A percentile compares a stretch with the other conserved stretches of the same genome.
These are phyloP conservation scores for Aplidium turbinatum DNA, from an alignment of 23 tunicate genomes.

Conservation along the genomic window DNA sequence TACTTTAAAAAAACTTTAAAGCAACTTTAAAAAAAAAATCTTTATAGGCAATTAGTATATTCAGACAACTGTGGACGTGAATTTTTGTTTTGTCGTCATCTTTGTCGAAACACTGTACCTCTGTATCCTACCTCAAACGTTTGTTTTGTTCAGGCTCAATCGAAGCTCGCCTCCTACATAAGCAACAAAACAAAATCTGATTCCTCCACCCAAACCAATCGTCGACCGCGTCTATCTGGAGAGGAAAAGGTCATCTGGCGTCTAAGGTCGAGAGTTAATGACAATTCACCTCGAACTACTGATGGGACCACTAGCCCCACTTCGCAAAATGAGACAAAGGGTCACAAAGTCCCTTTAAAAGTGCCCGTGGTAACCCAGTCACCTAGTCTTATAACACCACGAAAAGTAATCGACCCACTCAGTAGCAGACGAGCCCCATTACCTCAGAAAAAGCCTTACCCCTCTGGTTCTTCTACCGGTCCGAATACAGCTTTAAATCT, in stretches of 20 bases:
- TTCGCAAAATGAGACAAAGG: slow-evolving; percentile 3
- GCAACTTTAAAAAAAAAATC: no score
- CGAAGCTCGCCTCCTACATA: no score
- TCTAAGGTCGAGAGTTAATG: slow-evolving; percentile 53
- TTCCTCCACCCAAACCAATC: slow-evolving; percentile 79
- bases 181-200: no score
- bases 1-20: no score
- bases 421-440: neutral
- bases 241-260: slow-evolving; percentile 94
- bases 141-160: no score
- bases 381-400: slow-evolving; percentile 49
- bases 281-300: slow-evolving; percentile 1
- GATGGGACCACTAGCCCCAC: slow-evolving; percentile 36
- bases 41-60: no score
- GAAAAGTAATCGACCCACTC: slow-evolving; percentile 35
- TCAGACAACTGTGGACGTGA: no score
- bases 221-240: slow-evolving; percentile 23
- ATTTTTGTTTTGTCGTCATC: no score
- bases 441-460: neutral
- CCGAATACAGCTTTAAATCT: neutral
- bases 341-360: slow-evolving; percentile 47
- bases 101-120: no score
- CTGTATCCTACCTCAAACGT: no score
- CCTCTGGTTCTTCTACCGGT: neutral
- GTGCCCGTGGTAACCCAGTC: slow-evolving; percentile 75